phyloP scores from a whole-genome alignment of 2,113 vertebrate genomes.

The Willisornis vidua region DNA sequence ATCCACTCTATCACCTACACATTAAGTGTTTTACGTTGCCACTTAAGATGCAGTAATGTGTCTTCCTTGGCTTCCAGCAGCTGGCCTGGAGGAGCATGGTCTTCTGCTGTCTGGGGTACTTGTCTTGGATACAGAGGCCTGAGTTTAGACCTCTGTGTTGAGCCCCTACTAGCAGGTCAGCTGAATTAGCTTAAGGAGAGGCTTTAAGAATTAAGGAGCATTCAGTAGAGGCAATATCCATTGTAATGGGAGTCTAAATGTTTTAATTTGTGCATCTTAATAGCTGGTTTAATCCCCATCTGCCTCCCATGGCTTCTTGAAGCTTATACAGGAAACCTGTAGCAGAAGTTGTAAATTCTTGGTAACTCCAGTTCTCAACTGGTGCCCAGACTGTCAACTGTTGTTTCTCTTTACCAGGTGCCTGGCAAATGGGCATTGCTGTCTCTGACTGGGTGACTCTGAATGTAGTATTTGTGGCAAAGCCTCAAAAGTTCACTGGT shows the following conservation, averaged over 20 bases:
- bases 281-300: background rate
- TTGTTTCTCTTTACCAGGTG: background rate
- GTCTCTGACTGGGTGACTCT: background rate
- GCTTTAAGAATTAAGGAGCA: slow-evolving; percentile 14
- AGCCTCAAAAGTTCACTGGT: background rate
- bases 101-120: background rate
- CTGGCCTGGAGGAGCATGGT: background rate
- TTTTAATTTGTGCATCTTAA: background rate
- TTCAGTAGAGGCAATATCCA: background rate
- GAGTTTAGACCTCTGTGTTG: background rate
- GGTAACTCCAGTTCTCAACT: background rate
- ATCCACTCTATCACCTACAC: background rate
- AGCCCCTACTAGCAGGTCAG: background rate
- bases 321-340: background rate
- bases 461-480: background rate
- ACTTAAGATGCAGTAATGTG: background rate
- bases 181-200: slow-evolving; percentile 1
- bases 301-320: background rate
- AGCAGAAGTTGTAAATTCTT: background rate
- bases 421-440: background rate
- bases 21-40: background rate
- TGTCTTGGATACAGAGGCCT: background rate
- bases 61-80: background rate
- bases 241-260: background rate
- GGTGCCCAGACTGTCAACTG: background rate